Conservation (phyloP, 2,113 vertebrate genomes). For the Egretta garzetta region DNA sequence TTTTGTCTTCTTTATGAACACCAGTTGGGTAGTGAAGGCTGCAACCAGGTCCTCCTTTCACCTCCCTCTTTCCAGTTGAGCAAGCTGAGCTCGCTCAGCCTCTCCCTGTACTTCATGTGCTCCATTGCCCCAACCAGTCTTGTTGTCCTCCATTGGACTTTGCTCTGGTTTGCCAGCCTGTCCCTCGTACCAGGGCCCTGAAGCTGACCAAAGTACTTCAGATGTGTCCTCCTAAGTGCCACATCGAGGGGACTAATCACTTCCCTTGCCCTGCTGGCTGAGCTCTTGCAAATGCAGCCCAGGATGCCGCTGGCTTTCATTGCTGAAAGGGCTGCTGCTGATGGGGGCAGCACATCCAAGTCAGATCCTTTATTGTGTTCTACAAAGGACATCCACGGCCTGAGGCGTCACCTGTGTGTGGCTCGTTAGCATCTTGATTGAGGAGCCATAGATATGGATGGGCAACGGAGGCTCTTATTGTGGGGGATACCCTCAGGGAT, state of each 20-base stretch:
- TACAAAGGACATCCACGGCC: background rate
- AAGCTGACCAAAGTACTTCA: background rate
- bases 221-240: background rate
- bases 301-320: background rate
- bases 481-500: background rate
- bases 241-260: background rate
- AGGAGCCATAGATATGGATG: background rate
- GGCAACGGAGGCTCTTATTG: background rate
- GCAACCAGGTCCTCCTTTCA: background rate
- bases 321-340: background rate
- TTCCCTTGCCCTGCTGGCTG: background rate
- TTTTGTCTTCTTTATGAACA: background rate
- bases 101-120: accelerated
- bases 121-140: background rate
- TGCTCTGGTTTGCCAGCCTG: background rate
- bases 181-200: background rate
- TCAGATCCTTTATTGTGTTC: background rate
- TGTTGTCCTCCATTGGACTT: background rate
- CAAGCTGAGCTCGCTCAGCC: background rate
- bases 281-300: background rate
- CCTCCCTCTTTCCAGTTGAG: background rate
- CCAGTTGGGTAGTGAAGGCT: background rate
- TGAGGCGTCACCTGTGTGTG: background rate
- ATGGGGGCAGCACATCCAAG: background rate
- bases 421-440: background rate